phyloP scores from a whole-genome alignment of 2,113 vertebrate genomes.

The Pterocles burchelli region DNA sequence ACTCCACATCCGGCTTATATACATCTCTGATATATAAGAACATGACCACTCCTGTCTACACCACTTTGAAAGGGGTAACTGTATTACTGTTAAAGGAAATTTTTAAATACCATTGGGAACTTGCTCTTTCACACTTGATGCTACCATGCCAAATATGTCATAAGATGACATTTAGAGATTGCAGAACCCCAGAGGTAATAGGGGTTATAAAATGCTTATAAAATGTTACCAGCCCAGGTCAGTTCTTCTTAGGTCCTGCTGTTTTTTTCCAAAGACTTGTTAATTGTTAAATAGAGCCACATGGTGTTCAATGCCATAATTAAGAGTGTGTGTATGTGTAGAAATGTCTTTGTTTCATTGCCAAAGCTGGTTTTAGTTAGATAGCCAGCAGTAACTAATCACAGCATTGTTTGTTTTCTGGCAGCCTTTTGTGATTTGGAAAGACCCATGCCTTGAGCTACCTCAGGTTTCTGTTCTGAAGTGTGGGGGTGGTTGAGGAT shows the following conservation, averaged over 20 bases:
- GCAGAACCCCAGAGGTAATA: constrained; percentile 23
- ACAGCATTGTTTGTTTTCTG: constrained; percentile 30
- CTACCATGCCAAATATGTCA: not conserved
- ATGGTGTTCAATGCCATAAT: constrained; percentile 9
- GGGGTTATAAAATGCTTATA: not conserved
- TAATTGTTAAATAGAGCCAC: constrained; percentile 52
- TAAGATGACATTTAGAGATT: not conserved
- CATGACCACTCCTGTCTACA: constrained; percentile 91
- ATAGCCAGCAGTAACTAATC: constrained; percentile 20
- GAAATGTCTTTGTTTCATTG: constrained; percentile 34
- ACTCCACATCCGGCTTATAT: constrained; percentile 86
- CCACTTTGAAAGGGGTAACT: constrained; percentile 92
- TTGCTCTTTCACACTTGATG: not conserved
- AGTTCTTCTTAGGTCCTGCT: constrained; percentile 8
- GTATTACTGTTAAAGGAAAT: not conserved
- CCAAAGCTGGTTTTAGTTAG: constrained; percentile 15
- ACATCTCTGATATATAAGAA: constrained; percentile 94
- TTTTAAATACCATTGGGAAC: not conserved
- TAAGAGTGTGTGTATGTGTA: constrained; percentile 2
- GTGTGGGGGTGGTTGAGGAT: not conserved
- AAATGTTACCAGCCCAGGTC: constrained; percentile 14
- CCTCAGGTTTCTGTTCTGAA: constrained; percentile 23
- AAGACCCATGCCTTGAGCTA: not conserved
- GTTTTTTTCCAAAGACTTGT: constrained; percentile 6
- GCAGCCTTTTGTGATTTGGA: constrained; percentile 24